Base-by-base conservation (phyloP, 2,113 vertebrate genomes). In the Limnothrissa miodon region DNA sequence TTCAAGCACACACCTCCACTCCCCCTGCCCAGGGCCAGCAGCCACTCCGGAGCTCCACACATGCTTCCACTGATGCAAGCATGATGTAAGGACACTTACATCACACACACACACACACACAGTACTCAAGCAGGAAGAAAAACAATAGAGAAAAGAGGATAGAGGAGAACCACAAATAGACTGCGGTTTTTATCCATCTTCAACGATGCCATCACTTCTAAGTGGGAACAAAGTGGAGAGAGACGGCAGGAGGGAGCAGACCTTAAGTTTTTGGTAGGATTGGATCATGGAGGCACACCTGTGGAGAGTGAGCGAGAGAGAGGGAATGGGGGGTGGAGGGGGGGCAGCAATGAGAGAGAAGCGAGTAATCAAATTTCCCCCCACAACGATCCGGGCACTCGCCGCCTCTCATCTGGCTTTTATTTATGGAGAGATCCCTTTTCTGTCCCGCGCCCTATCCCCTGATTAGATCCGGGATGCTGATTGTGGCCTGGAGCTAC, bases 361-460 rank as follows among this genome's bases (percentile, higher is more conserved):
- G 48, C 84, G 87, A 29, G 78, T 92, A 93, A 95, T 95, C 91
- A 87, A 85, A 93, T 93, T 89, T 83, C 10, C 86, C 85, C 80
- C 82, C 81, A 82, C 78, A 42, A 84, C 90, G 89, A 93, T 92
- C 92, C 89, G 90, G 91, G 89, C 86, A 87, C 91, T 94, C 85
- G 89, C 92, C 87, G 87, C 89, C 85, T 89, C 92, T 93, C 91
- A 89, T 92, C 91, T 92, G 90, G 90, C 90, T 94, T 92, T 93
- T 94, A 93, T 94, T 94, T 94, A 94, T 94, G 93, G 92, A 92
- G 90, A 89, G 87, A 33, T 90, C 93, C 90, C 90, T 88, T 92
- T 90, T 91, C 91, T 88, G 91, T 89, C 89, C 88, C 56, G 90
- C 82, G 86, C 90, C 83, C 83, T 78, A 83, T 78, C 53, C 87